These are phyloP conservation scores for Nasonovia ribisnigri DNA, from an alignment of 2,888 invertebrate species.

Conservation along the genomic window DNA sequence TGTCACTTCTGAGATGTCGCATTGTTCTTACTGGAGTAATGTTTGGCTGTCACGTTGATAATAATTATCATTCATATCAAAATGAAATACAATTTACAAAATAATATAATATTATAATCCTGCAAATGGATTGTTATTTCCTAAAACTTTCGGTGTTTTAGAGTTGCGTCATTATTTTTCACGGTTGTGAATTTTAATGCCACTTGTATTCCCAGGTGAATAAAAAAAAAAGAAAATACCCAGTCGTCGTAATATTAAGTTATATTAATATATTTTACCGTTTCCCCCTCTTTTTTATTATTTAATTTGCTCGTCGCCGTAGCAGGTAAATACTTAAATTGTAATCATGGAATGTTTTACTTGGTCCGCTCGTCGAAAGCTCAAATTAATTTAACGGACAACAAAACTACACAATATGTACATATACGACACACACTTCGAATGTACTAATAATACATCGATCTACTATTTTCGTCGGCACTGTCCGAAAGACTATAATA, in stretches of 20 bases:
- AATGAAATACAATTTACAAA: neutral
- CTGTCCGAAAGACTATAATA: neutral
- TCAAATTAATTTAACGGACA: neutral
- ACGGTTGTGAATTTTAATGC: neutral
- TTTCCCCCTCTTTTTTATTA: neutral
- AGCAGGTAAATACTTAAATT: neutral
- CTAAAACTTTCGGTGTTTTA: neutral
- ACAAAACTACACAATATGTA: neutral
- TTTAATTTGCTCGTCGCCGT: neutral
- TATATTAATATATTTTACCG: neutral
- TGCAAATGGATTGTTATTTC: neutral
- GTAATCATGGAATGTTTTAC: neutral
- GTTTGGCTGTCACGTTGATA: neutral
- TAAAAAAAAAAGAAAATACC: neutral
- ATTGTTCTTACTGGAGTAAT: neutral
- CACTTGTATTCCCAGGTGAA: neutral
- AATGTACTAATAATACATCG: neutral
- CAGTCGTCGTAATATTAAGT: neutral
- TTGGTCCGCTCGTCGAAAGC: neutral
- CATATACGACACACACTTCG: neutral
- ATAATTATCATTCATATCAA: neutral
- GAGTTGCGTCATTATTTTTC: neutral
- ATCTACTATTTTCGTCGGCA: neutral
- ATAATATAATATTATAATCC: neutral
- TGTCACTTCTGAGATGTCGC: neutral